A percentile compares a stretch with the other conserved stretches of the same genome.
Evolutionary conservation across 1,140 invertebrate genomes (phyloP).

Genomic region (Drosophila orosa): DNA sequence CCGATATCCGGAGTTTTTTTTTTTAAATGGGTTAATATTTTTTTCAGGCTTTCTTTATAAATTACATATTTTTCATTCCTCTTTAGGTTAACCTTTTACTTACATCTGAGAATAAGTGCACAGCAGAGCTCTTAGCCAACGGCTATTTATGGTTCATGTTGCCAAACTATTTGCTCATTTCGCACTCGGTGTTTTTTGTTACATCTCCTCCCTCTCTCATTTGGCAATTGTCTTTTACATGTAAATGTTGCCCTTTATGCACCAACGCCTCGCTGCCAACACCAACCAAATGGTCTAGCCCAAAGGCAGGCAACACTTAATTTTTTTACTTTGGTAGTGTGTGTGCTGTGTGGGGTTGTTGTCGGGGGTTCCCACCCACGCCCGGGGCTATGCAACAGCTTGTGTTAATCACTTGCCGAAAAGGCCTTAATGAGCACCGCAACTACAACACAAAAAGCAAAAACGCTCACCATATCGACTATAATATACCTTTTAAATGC

Average conservation of each 20-base stretch:
- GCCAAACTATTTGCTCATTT: constrained; percentile 38
- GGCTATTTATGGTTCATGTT: constrained; percentile 34
- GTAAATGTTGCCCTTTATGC: constrained; percentile 37
- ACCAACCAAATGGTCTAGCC: constrained; percentile 40
- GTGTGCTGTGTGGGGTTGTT: constrained; percentile 12
- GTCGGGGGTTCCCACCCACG: constrained; percentile 13
- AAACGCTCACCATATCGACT: constrained; percentile 11
- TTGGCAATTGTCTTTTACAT: constrained; percentile 54
- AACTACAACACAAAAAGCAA: constrained; percentile 29
- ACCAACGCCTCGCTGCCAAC: constrained; percentile 19
- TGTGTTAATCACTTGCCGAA: constrained; percentile 75
- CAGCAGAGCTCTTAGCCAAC: background rate
- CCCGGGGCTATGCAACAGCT: constrained; percentile 64
- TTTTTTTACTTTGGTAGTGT: constrained; percentile 36
- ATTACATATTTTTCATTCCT: background rate
- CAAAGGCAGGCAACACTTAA: constrained; percentile 28
- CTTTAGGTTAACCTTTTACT: background rate
- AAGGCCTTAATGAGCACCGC: constrained; percentile 74
- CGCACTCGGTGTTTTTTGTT: constrained; percentile 13
- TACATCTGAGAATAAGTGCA: constrained; percentile 6
- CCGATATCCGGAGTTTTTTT: too few species aligned
- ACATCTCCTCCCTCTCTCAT: constrained; percentile 1
- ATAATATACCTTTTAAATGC: constrained; percentile 11
- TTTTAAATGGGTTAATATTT: too few species aligned
- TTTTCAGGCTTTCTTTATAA: too few species aligned